A percentile compares a stretch with the other conserved stretches of the same genome.
Evolutionary conservation across 2,797 vertebrate genomes (phyloP).

Genomic region (Parotocinclus haroldoi): DNA sequence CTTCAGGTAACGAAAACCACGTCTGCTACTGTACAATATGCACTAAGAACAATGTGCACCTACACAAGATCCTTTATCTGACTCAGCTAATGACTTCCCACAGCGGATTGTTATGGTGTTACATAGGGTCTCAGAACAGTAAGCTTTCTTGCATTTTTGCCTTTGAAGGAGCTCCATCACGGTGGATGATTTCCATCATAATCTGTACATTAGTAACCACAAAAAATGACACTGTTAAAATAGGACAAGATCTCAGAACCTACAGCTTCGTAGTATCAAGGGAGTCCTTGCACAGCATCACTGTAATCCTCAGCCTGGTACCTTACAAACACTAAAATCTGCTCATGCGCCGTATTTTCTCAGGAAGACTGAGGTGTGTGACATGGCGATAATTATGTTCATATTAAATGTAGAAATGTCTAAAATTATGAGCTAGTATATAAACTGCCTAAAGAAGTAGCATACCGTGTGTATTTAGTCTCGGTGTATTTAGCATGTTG

Average conservation of each 20-base stretch:
- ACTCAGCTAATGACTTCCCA: slow-evolving; percentile 99
- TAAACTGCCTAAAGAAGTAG: no score
- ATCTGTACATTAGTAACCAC: slow-evolving; percentile 99
- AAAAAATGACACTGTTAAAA: slow-evolving; percentile 95
- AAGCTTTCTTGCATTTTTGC: slow-evolving; percentile 92
- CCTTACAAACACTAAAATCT: slow-evolving; percentile 57
- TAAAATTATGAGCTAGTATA: no score
- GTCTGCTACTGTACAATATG: slow-evolving; percentile 88
- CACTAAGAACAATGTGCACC: slow-evolving; percentile 91
- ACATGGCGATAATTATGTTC: slow-evolving; percentile 4
- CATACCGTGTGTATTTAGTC: no score
- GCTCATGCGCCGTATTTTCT: slow-evolving; percentile 40
- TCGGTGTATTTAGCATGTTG: background rate
- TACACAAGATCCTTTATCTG: slow-evolving; percentile 96
- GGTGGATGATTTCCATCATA: slow-evolving; percentile 99
- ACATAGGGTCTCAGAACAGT: slow-evolving; percentile 98
- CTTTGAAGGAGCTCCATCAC: slow-evolving; percentile 98
- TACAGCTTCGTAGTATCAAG: slow-evolving; percentile 82
- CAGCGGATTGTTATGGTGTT: slow-evolving; percentile 99
- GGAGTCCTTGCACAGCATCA: slow-evolving; percentile 78
- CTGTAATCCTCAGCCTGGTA: slow-evolving; percentile 57
- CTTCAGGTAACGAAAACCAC: slow-evolving; percentile 84
- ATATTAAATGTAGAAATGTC: background rate
- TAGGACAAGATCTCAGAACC: slow-evolving; percentile 83
- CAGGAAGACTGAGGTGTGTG: slow-evolving; percentile 5